Evolutionary conservation across 2,113 vertebrate genomes (phyloP).

Genomic region (Stigmatopora nigra): DNA sequence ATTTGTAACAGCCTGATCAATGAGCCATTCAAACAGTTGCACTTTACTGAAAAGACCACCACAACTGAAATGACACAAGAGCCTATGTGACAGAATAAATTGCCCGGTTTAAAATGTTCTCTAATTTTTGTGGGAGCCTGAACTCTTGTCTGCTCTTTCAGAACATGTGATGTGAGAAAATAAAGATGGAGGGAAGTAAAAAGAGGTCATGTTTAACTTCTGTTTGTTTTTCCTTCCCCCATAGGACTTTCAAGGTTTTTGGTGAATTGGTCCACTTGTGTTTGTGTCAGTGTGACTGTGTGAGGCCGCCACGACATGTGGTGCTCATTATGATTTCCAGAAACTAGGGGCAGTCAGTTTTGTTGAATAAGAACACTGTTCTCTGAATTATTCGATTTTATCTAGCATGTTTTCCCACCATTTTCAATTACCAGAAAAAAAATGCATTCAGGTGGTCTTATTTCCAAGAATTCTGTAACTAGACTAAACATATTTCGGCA

Average conservation of each 20-base stretch:
- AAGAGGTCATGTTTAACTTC: slow-evolving; percentile 26
- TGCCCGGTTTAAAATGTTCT: slow-evolving; percentile 42
- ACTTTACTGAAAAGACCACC: slow-evolving; percentile 32
- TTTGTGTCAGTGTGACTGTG: slow-evolving; percentile 27
- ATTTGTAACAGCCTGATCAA: slow-evolving; percentile 48
- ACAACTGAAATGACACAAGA: slow-evolving; percentile 33
- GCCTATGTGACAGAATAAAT: slow-evolving; percentile 36
- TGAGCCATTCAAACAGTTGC: slow-evolving; percentile 56
- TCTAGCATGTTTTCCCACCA: slow-evolving; percentile 46
- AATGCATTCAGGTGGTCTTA: slow-evolving; percentile 36
- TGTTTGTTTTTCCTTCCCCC: slow-evolving; percentile 50
- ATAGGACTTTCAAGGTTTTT: slow-evolving; percentile 20
- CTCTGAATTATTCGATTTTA: slow-evolving; percentile 36
- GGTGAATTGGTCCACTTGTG: slow-evolving; percentile 17
- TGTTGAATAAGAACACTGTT: slow-evolving; percentile 34
- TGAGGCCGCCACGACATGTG: slow-evolving; percentile 50
- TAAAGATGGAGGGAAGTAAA: slow-evolving; percentile 1
- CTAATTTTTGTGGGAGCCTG: slow-evolving; percentile 25
- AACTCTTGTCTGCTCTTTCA: slow-evolving; percentile 24
- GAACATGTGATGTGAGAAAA: slow-evolving; percentile 25
- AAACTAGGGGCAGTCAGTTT: slow-evolving; percentile 28
- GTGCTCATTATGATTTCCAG: slow-evolving; percentile 49
- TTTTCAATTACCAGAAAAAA: slow-evolving; percentile 21
- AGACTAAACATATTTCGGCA: slow-evolving; percentile 35
- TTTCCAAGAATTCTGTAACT: slow-evolving; percentile 32